These are phyloP conservation scores for Molossus alvarezi DNA, from an alignment of 2,797 vertebrate species.

Conservation along the genomic window DNA sequence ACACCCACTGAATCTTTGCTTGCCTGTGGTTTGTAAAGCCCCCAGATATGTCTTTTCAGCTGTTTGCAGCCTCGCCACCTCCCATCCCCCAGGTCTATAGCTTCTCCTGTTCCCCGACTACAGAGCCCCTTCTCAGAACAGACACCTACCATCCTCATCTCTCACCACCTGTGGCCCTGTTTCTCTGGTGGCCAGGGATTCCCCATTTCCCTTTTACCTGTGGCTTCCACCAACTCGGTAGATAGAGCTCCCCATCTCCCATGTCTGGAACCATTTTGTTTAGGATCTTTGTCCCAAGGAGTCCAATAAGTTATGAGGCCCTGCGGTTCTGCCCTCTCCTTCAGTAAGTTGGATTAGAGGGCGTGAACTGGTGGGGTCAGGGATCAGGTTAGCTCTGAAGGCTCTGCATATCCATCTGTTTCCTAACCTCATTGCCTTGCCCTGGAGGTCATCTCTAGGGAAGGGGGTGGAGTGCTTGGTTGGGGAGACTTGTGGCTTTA, in stretches of 20 bases:
- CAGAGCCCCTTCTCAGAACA: neutral
- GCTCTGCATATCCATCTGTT: conserved; percentile 77
- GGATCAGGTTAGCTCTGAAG: conserved; percentile 63
- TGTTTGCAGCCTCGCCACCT: neutral
- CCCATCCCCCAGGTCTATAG: neutral
- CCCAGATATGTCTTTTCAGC: conserved; percentile 4
- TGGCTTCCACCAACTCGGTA: conserved; percentile 54
- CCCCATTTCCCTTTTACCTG: conserved; percentile 59
- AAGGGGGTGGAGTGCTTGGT: conserved; percentile 66
- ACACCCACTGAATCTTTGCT: conserved; percentile 76
- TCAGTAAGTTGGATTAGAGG: conserved; percentile 67
- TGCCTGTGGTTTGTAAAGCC: conserved; percentile 31
- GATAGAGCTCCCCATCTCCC: conserved; percentile 54
- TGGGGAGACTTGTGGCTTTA: conserved; percentile 74
- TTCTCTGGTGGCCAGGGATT: conserved; percentile 3
- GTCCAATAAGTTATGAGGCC: conserved; percentile 71
- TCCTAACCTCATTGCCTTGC: conserved; percentile 69
- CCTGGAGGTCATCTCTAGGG: conserved; percentile 75
- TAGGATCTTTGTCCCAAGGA: conserved; percentile 81
- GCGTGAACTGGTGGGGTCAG: conserved; percentile 65
- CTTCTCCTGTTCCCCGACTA: neutral
- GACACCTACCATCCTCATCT: neutral
- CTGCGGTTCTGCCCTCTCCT: conserved; percentile 27
- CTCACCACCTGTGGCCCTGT: conserved; percentile 81
- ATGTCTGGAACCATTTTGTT: conserved; percentile 82